Evolutionary conservation across 2,113 vertebrate genomes (phyloP).

Genomic region (Atlantisia rogersi): DNA sequence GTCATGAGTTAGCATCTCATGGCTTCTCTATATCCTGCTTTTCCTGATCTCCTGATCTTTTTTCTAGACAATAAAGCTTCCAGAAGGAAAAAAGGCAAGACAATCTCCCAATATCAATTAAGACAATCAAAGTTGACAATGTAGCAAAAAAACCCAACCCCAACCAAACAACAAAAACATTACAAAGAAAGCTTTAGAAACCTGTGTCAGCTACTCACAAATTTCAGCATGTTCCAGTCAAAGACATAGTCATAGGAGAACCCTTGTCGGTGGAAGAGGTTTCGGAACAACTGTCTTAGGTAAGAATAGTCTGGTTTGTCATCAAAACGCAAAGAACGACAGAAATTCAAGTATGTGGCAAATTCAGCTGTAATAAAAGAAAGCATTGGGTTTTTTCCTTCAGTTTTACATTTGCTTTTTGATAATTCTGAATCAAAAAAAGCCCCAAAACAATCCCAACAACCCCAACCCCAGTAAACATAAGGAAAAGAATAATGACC

Average conservation of each 20-base stretch:
- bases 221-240: slow-evolving; percentile 99
- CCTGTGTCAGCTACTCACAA: slow-evolving; percentile 82
- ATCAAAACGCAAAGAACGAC: slow-evolving; percentile 93
- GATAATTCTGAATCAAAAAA: not conserved
- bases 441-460: not conserved
- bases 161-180: not conserved
- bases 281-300: slow-evolving; percentile 92
- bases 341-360: slow-evolving; percentile 95
- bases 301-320: slow-evolving; percentile 97
- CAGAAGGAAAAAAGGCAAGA: not conserved
- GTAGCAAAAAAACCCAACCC: not conserved
- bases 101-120: not conserved
- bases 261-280: slow-evolving; percentile 93
- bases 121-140: not conserved
- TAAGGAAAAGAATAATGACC: not conserved
- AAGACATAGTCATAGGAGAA: slow-evolving; percentile 98
- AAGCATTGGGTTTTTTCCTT: not conserved
- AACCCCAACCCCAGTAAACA: not conserved
- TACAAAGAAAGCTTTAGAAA: not conserved
- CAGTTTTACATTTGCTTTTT: not conserved
- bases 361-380: slow-evolving; percentile 86
- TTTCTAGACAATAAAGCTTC: not conserved
- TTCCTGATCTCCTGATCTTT: not conserved
- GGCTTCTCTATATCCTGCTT: not conserved
- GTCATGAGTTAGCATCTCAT: not conserved